Base-by-base conservation (phyloP, 2,113 vertebrate genomes). In the Boulengeromyrus knoepffleri region DNA sequence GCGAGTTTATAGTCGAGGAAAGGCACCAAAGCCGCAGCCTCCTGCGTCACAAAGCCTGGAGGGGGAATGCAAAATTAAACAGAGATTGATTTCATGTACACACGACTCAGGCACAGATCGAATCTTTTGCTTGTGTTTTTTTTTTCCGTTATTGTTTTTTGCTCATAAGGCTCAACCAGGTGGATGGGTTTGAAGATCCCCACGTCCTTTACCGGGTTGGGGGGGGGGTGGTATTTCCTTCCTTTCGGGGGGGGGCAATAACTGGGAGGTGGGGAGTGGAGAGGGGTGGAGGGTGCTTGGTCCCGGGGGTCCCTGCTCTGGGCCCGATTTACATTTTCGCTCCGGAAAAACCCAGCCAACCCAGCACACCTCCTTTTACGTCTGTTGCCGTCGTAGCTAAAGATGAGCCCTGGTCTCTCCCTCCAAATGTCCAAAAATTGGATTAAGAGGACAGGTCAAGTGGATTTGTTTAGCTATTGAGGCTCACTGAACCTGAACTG, bases 1-100 rank as follows among this genome's bases (percentile, higher is more conserved):
- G 98, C 97, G 95, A 97, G 97, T 98, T 97, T 97, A 97, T 97
- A 98, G 97, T 97, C 96, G 97, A 97, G 97, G 97, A 53, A 97
- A 98, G 97, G 97, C 97, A 98, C 97, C 97, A 96, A 95, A 97
- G 97, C 97, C 96, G 97, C 96, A 97, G 97, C 95, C 93, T 96
- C 96, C 96, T 96, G 94, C 94, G 94, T 97, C 97, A 97, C 97
- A 95, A 95, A 95, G 96, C 96, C 97, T 97, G 95, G 95, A 95
- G 97, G 94, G 58, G 96, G 95, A 96, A 96, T 95, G 96, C 96
- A 97, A 96, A 97, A 96, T 96, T 96, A 96, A 96, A 96, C 93
- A 96, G 95, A 96, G 95, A 96, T 95, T 95, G 96, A 96, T 96
- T 96, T 95, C 94, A 91, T 91, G 92, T 93, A 92, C 92, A 94